Conservation (phyloP, 1,140 invertebrate genomes). For the Platorchestia sp. region DNA sequence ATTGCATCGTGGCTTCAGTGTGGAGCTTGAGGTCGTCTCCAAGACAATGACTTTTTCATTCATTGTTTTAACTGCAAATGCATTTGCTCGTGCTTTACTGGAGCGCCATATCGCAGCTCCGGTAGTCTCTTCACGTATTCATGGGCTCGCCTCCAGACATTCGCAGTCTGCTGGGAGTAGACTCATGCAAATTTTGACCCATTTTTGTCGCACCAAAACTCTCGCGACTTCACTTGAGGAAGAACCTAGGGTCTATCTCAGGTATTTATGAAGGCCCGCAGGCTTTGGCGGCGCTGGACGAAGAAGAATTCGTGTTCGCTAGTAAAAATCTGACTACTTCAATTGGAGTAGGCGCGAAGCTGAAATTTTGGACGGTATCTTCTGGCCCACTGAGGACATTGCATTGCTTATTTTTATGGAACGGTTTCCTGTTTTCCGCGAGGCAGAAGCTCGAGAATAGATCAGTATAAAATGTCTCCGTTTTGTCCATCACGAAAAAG, state of each 20-base stretch:
- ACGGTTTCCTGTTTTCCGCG: background rate
- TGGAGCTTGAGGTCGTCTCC: background rate
- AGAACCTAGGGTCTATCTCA: constrained; percentile 22
- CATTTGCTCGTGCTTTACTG: background rate
- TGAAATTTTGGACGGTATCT: background rate
- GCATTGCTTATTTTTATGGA: background rate
- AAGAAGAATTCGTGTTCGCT: constrained; percentile 6
- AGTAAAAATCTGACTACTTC: background rate
- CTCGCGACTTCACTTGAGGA: constrained; percentile 32
- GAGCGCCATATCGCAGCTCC: background rate
- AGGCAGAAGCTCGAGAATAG: background rate
- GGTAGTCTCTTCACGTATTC: constrained; percentile 15
- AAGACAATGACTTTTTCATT: background rate
- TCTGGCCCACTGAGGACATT: background rate
- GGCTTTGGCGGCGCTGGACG: background rate
- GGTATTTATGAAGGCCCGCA: constrained; percentile 33
- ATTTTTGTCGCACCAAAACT: constrained; percentile 22
- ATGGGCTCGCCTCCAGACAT: background rate
- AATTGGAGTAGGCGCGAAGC: background rate
- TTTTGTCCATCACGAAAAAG: background rate
- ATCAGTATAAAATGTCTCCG: background rate
- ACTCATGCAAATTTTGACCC: constrained; percentile 43
- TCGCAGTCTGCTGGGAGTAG: background rate
- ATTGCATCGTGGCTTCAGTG: background rate
- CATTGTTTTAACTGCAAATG: background rate